These are phyloP conservation scores for Sebastes glaucus DNA, from an alignment of 2,797 vertebrate genomes.

Conservation along the genomic window DNA sequence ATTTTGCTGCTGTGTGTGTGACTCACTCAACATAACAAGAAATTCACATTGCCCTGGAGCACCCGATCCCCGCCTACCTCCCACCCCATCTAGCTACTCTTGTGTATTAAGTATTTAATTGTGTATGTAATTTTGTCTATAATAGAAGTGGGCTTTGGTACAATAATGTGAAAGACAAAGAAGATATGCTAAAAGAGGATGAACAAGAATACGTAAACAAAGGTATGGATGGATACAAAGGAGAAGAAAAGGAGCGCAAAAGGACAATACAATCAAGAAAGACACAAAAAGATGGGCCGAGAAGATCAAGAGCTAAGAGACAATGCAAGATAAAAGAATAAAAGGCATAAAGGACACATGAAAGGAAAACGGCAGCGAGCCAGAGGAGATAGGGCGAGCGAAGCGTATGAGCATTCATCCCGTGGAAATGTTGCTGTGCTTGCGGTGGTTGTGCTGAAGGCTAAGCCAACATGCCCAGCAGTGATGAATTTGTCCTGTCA, in stretches of 20 bases:
- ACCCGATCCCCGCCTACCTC: background rate
- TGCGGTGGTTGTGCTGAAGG: slow-evolving; percentile 53
- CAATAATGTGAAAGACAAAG: background rate
- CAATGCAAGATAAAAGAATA: slow-evolving; percentile 23
- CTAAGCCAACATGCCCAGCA: slow-evolving; percentile 57
- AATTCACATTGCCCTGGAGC: background rate
- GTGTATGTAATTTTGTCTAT: background rate
- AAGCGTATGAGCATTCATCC: slow-evolving; percentile 31
- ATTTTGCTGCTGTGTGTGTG: background rate
- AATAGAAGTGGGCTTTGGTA: background rate
- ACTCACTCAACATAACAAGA: background rate
- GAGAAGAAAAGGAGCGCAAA: background rate
- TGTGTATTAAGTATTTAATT: background rate
- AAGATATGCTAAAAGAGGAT: background rate
- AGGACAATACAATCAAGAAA: background rate
- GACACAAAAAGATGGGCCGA: background rate
- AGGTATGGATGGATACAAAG: background rate
- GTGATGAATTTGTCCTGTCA: slow-evolving; percentile 74
- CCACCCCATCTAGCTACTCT: background rate
- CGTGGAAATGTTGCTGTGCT: slow-evolving; percentile 49
- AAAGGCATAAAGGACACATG: slow-evolving; percentile 35
- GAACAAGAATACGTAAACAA: background rate
- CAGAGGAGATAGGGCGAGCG: slow-evolving; percentile 24
- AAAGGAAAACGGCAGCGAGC: slow-evolving; percentile 39
- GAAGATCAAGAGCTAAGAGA: slow-evolving; percentile 27